Evolutionary conservation across 2,113 vertebrate genomes (phyloP), one percentile per base, ranked within the genome.

Genomic region (Oncorhynchus kisutch): DNA sequence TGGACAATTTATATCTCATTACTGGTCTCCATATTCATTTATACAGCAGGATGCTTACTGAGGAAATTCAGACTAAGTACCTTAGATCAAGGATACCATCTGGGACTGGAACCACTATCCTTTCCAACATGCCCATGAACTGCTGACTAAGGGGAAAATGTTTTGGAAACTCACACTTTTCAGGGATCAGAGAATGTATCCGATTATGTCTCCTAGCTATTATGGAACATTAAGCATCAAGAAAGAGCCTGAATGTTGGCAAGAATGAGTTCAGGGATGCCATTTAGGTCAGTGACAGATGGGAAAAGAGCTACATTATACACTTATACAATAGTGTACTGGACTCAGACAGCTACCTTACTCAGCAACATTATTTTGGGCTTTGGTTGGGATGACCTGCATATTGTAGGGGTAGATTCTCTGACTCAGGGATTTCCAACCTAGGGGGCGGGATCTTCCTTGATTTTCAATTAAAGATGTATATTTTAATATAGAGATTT

Each of bases 21-120:
- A 68, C 31, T 34, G 67, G 67, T 68, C 29, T 7, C 16, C 20
- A 20, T 68, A 68, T 68, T 68, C 31, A 68, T 68, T 68, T 39
- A 68, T 68, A 39, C 67, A 11, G 67, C 31, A 34, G 67, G 67
- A 68, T 45, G 67, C 67, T 68, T 68, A 68, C 67, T 34, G 31
- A 68, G 16, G 67, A 31, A 39, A 34, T 68, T 68, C 67, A 68
- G 67, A 45, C 31, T 31, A 31, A 20, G 24, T 67, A 67, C 27
- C 65, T 20, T 67, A 45, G 27, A 27, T 18, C 67, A 68, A 68
- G 67, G 67, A 18, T 34, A 68, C 67, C 29, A 68, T 68, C 67
- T 68, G 31, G 31, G 67, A 68, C 20, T 9, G 67, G 31, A 68
- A 20, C 67, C 67, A 13, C 25, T 34, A 39, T 68, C 16, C 27